These are phyloP conservation scores for Anthophora plumipes DNA, from an alignment of 2,888 invertebrate species.

Conservation along the genomic window DNA sequence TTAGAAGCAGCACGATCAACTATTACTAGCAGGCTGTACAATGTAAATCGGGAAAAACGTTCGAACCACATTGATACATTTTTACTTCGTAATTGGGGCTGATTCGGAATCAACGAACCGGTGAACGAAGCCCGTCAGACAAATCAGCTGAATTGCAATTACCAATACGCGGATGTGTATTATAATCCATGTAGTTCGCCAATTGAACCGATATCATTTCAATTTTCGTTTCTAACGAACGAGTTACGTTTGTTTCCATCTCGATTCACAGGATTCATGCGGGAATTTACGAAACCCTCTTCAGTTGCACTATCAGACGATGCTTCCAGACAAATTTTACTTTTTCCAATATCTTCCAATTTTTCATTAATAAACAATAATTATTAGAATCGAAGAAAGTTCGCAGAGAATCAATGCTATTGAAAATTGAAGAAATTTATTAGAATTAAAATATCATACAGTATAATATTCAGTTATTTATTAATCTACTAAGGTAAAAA, in stretches of 20 bases:
- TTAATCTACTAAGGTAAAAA: no score
- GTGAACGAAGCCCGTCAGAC: conserved; percentile 26
- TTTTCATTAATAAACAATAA: no score
- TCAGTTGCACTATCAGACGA: not conserved
- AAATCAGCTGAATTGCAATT: conserved; percentile 49
- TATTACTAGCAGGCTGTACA: conserved; percentile 24
- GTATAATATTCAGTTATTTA: no score
- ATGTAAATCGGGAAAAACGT: conserved; percentile 21
- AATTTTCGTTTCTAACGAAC: conserved; percentile 45
- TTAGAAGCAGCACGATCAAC: conserved; percentile 12
- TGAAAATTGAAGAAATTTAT: no score
- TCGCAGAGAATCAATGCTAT: no score
- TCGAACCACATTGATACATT: conserved; percentile 21
- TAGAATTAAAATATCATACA: no score
- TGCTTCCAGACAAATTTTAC: no score
- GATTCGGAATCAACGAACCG: conserved; percentile 49
- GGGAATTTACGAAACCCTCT: not conserved
- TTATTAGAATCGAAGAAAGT: no score
- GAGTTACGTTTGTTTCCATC: not conserved
- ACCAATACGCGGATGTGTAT: conserved; percentile 43
- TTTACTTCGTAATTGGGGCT: conserved; percentile 47
- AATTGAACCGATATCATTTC: conserved; percentile 36
- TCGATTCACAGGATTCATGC: not conserved
- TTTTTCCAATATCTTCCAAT: no score
- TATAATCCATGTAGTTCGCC: conserved; percentile 33